Evolutionary conservation across 2,113 vertebrate species (phyloP).

Genomic region (Hystrix brachyura): DNA sequence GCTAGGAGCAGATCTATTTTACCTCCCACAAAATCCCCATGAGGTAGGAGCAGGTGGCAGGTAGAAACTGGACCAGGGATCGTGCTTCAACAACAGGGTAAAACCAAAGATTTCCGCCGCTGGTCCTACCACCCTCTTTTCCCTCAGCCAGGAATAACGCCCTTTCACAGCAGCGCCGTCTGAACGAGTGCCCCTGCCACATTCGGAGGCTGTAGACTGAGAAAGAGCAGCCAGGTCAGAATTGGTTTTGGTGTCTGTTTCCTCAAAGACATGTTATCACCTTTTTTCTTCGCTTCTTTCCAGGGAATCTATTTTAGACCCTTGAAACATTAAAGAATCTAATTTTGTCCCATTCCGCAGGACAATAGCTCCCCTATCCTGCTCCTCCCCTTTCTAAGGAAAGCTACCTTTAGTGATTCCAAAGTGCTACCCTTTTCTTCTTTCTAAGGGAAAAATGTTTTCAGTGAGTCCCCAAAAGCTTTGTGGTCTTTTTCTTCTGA

Average conservation of each 20-base stretch:
- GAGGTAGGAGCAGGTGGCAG: neutral
- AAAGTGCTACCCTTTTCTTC: neutral
- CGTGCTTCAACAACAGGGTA: neutral
- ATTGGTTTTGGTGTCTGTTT: conserved; percentile 8
- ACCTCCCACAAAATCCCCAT: neutral
- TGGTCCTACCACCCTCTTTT: neutral
- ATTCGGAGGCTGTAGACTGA: neutral
- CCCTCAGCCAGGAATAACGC: neutral
- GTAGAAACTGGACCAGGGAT: neutral
- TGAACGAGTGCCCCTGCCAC: neutral
- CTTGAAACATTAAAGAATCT: conserved; percentile 48
- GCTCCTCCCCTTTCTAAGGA: conserved; percentile 6
- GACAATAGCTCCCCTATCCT: neutral
- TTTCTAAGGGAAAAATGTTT: conserved; percentile 6
- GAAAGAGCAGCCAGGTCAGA: conserved; percentile 31
- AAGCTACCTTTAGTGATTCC: neutral
- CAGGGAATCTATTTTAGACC: conserved; percentile 64
- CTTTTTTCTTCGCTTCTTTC: neutral
- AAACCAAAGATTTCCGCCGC: neutral
- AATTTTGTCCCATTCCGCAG: conserved; percentile 43
- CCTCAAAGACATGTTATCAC: conserved; percentile 27
- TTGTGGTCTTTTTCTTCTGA: neutral
- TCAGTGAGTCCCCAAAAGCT: neutral
- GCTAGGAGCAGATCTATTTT: neutral
- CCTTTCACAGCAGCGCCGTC: neutral